Conservation (phyloP, 2,113 vertebrate genomes). For the Notechis scutatus region DNA sequence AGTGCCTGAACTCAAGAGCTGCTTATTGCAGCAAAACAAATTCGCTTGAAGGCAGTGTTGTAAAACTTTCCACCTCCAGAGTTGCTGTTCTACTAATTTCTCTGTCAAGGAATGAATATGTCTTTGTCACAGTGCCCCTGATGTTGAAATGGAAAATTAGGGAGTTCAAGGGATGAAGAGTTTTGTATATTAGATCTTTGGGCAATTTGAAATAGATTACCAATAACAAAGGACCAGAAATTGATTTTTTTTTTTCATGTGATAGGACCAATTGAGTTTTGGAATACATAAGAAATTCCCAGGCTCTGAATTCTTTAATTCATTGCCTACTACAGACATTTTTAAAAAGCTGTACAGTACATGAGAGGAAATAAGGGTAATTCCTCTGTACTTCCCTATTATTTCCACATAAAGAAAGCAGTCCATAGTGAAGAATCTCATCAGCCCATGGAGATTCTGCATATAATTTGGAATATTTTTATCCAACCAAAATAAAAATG, state of each 20-base stretch:
- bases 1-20: background rate
- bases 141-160: background rate
- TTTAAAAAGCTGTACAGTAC: background rate
- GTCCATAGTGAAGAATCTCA: background rate
- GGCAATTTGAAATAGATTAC: background rate
- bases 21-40: background rate
- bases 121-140: background rate
- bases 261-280: background rate
- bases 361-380: background rate
- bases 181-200: background rate
- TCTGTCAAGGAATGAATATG: background rate
- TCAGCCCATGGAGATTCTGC: background rate
- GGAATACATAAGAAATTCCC: background rate
- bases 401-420: background rate
- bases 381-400: background rate
- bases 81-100: background rate
- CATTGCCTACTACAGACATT: background rate
- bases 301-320: background rate
- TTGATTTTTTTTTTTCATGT: background rate
- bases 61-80: background rate
- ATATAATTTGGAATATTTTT: background rate
- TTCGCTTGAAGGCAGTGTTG: background rate
- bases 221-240: background rate
- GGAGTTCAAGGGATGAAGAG: background rate
- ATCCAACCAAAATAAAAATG: background rate